A percentile compares a stretch with the other conserved stretches of the same genome.
These are phyloP conservation scores for Podarcis cretensis DNA, from an alignment of 2,113 vertebrate genomes.

Conservation along the genomic window DNA sequence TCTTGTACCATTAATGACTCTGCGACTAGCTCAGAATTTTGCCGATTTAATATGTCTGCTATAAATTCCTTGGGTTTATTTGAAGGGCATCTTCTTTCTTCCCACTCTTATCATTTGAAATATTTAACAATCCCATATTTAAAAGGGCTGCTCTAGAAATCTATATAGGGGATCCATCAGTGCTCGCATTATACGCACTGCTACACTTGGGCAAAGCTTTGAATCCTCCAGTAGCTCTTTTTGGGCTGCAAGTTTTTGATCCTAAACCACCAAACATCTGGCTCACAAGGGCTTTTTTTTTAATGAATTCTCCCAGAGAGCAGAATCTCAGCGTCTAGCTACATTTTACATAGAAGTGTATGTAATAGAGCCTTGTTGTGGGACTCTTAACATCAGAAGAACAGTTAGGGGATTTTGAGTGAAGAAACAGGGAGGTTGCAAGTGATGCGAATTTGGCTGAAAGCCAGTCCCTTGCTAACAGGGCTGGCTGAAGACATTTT, in stretches of 20 bases:
- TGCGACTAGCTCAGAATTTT: constrained; percentile 7
- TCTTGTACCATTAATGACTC: not conserved
- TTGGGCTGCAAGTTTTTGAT: constrained; percentile 9
- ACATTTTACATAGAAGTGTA: not conserved
- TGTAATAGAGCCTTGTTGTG: no score
- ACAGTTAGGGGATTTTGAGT: not conserved
- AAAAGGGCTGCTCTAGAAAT: not conserved
- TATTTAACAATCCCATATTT: not conserved
- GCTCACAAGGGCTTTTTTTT: not conserved
- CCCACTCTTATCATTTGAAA: not conserved
- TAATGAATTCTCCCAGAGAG: not conserved
- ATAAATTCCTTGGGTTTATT: constrained; percentile 24
- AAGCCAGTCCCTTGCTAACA: not conserved
- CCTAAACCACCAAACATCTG: not conserved
- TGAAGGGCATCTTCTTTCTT: constrained; percentile 11
- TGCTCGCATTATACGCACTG: constrained; percentile 20
- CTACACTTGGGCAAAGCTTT: constrained; percentile 26
- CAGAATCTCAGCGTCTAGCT: not conserved
- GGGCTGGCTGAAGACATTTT: no score
- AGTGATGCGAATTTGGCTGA: not conserved
- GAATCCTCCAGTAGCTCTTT: not conserved
- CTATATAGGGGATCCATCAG: constrained; percentile 17
- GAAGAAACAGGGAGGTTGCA: not conserved
- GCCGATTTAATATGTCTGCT: constrained; percentile 23
- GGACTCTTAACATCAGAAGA: no score